Evolutionary conservation across 2,797 vertebrate genomes (phyloP).

Genomic region (Chaenodraco wilsoni): DNA sequence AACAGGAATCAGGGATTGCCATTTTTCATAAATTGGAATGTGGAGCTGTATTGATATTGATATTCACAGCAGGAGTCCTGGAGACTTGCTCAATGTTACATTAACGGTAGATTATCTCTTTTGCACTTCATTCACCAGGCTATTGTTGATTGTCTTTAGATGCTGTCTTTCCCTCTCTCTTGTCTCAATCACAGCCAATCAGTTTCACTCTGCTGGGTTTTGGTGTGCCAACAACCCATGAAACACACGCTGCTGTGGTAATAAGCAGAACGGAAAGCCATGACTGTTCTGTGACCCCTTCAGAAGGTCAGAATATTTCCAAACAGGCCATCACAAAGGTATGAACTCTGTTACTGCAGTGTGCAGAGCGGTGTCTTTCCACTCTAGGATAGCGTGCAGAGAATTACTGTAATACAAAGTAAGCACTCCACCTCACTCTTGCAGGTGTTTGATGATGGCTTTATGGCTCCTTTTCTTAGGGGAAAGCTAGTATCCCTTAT

Average conservation of each 20-base stretch:
- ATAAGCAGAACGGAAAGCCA: slow-evolving; percentile 45
- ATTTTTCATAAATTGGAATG: neutral
- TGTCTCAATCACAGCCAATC: slow-evolving; percentile 29
- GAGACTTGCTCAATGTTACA: neutral
- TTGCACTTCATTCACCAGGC: neutral
- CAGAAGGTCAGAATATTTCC: slow-evolving; percentile 35
- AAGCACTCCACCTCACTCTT: neutral
- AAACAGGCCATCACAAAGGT: slow-evolving; percentile 16
- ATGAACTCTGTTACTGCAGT: slow-evolving; percentile 11
- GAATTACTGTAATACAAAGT: slow-evolving; percentile 28
- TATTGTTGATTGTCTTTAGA: slow-evolving; percentile 22
- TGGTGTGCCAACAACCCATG: slow-evolving; percentile 19
- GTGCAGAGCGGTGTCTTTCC: slow-evolving; percentile 4
- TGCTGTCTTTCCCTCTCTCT: slow-evolving; percentile 15
- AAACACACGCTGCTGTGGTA: slow-evolving; percentile 16
- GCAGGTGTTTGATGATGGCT: slow-evolving; percentile 39
- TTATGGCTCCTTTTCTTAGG: neutral
- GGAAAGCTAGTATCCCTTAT: slow-evolving; percentile 30
- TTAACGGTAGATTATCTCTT: neutral
- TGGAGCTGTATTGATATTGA: slow-evolving; percentile 4
- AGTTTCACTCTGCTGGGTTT: slow-evolving; percentile 31
- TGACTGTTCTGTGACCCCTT: slow-evolving; percentile 28
- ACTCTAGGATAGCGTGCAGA: slow-evolving; percentile 4
- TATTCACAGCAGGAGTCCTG: slow-evolving; percentile 4
- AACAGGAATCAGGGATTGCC: neutral